Conservation (phyloP, 2,113 vertebrate genomes). For the Falcunculus frontatus region DNA sequence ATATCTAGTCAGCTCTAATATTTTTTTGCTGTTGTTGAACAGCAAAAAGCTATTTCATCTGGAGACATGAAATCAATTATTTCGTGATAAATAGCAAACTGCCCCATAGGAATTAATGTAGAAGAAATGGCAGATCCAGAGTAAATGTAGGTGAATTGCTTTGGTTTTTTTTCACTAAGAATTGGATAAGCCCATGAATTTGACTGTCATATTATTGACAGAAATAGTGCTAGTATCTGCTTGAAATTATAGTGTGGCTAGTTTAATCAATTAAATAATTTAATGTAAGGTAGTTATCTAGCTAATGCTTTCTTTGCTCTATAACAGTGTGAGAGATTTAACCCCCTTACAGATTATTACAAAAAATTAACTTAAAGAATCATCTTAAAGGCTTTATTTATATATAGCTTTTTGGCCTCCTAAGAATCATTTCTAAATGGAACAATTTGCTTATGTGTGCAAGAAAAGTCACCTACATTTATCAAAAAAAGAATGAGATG, state of each 20-base stretch:
- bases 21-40: not conserved
- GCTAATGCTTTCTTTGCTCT: not conserved
- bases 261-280: not conserved
- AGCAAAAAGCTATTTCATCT: not conserved
- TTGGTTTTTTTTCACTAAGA: not conserved
- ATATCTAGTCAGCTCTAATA: not conserved
- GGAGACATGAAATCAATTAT: not conserved
- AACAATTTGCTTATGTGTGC: not conserved
- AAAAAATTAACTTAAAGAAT: not conserved
- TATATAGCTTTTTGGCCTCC: not conserved
- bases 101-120: not conserved
- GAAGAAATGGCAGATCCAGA: not conserved
- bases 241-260: not conserved
- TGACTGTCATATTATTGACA: not conserved
- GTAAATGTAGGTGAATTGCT: not conserved
- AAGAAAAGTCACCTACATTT: not conserved
- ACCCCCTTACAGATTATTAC: not conserved
- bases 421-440: not conserved
- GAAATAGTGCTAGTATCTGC: not conserved
- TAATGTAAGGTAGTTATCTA: not conserved
- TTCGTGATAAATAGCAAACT: not conserved
- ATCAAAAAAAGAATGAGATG: not conserved
- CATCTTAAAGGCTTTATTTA: not conserved
- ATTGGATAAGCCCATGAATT: not conserved
- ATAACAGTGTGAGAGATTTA: not conserved